phyloP scores from a whole-genome alignment of 2,797 vertebrate genomes.

The Petrocephalus sullivani region DNA sequence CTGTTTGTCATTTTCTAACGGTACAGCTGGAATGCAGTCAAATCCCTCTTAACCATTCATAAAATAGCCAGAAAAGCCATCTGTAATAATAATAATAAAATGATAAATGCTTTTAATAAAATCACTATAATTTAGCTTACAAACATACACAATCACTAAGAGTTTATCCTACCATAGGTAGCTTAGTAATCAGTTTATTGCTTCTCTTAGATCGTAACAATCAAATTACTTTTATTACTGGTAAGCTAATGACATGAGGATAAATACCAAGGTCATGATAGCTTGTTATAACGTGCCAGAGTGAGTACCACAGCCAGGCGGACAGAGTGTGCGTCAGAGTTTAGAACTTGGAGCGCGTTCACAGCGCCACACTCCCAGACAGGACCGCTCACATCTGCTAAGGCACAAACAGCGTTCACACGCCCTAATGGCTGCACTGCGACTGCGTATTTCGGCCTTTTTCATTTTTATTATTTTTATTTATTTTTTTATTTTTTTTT shows the following conservation, averaged over 20 bases:
- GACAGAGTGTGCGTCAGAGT: constrained; percentile 13
- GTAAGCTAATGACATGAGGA: neutral
- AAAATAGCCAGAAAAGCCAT: neutral
- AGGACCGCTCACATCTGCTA: neutral
- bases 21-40: neutral
- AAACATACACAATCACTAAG: neutral
- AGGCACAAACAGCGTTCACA: constrained; percentile 23
- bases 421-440: constrained; percentile 43
- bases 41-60: neutral
- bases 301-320: neutral
- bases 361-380: neutral
- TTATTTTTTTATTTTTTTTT: constrained; percentile 46
- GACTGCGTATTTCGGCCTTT: constrained; percentile 72
- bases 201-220: neutral
- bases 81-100: neutral
- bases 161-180: neutral
- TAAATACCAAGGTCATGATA: neutral
- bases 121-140: neutral
- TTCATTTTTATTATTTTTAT: constrained; percentile 49
- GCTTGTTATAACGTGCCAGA: constrained; percentile 27
- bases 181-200: neutral
- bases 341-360: constrained; percentile 25
- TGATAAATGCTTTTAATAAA: neutral
- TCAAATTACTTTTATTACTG: neutral
- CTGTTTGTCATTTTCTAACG: neutral